Evolutionary conservation across 2,888 invertebrate species (phyloP).

Genomic region (Troides aeacus): DNA sequence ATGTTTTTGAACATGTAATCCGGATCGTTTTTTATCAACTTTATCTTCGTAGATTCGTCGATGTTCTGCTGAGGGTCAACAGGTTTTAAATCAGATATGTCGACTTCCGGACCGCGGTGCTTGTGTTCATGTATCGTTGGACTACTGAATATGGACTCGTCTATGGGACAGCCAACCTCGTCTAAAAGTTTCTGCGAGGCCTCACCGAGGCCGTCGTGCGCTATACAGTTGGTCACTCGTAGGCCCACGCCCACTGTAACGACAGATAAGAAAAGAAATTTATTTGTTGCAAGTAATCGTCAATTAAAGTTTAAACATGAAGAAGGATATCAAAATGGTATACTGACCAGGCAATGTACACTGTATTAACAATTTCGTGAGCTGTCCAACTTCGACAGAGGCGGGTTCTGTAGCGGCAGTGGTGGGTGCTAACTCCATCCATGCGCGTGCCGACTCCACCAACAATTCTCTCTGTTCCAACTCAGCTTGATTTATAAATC

Average conservation of each 20-base stretch:
- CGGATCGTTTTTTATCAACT: conserved; percentile 57
- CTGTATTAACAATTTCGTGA: conserved; percentile 83
- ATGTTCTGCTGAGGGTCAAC: conserved; percentile 55
- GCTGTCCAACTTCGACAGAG: conserved; percentile 86
- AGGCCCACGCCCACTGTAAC: conserved; percentile 85
- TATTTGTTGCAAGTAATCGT: no score
- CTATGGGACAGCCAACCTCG: conserved; percentile 86
- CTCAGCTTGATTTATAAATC: conserved; percentile 63
- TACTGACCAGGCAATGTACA: conserved; percentile 81
- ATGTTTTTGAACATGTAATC: conserved; percentile 68
- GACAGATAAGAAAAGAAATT: conserved; percentile 2
- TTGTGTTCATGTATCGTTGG: conserved; percentile 71
- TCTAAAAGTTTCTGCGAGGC: conserved; percentile 87
- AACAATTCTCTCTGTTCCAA: conserved; percentile 68
- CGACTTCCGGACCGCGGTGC: conserved; percentile 60
- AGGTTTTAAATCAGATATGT: conserved; percentile 61
- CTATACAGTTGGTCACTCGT: conserved; percentile 87
- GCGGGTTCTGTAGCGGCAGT: conserved; percentile 64
- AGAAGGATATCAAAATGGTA: background rate
- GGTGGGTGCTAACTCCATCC: conserved; percentile 84
- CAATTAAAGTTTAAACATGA: no score
- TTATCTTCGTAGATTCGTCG: conserved; percentile 54
- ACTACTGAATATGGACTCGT: conserved; percentile 82
- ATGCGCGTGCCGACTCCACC: conserved; percentile 82
- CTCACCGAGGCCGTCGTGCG: conserved; percentile 88